Percentiles rank a stretch among this genome's conserved stretches.
Conservation (phyloP, 2,888 invertebrate species). For the Metallyticus violacea region DNA sequence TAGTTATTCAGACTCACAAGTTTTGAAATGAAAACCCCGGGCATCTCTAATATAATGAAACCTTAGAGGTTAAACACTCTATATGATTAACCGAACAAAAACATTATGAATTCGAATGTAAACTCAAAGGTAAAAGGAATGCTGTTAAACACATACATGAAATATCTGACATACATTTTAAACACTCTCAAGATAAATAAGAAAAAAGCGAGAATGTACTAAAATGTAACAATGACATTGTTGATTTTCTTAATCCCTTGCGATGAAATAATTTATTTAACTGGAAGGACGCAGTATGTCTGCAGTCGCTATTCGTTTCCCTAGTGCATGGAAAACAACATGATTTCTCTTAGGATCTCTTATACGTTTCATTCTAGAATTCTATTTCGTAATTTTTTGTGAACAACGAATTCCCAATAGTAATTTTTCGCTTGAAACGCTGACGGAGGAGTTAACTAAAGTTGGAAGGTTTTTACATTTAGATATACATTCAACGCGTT, state of each 20-base stretch:
- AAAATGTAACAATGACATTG: neutral
- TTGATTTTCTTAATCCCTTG: neutral
- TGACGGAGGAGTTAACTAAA: neutral
- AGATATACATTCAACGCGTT: neutral
- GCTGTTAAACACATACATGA: too few species aligned
- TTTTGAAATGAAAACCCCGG: too few species aligned
- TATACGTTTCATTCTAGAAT: neutral
- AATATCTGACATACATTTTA: too few species aligned
- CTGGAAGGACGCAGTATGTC: neutral
- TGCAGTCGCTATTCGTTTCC: neutral
- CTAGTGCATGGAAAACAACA: neutral
- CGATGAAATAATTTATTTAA: neutral
- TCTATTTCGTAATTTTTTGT: neutral
- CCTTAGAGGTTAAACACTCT: too few species aligned
- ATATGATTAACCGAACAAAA: too few species aligned
- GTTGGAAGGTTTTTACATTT: neutral
- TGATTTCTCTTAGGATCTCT: neutral
- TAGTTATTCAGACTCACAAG: too few species aligned
- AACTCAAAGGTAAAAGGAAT: too few species aligned
- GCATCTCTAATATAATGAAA: too few species aligned
- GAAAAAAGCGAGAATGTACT: neutral
- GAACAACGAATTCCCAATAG: neutral
- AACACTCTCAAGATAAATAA: too few species aligned
- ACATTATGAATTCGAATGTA: too few species aligned
- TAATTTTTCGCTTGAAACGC: neutral